Base-by-base conservation (phyloP, 2,797 vertebrate species). In the Ataeniobius toweri region DNA sequence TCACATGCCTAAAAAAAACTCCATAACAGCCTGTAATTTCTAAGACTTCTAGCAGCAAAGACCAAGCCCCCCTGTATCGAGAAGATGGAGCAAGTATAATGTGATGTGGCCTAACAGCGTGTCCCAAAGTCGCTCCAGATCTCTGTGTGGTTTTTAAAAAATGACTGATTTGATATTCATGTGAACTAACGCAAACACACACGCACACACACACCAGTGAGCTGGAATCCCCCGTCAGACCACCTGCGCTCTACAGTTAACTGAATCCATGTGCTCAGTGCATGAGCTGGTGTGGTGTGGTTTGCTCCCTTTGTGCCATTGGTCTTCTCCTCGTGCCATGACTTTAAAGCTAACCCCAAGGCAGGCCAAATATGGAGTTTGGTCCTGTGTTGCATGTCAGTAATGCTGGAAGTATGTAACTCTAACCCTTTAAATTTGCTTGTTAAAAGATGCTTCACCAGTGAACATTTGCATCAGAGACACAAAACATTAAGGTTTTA, bases 231-330 rank as follows among this genome's bases (percentile, higher is more conserved):
- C 93, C 92, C 90, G 86, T 89, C 84, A 86, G 92, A 92, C 92
- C 94, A 92, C 92, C 93, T 93, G 93, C 79, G 67, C 85, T 88
- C 86, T 87, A 83, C 90, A 87, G 92, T 91, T 94, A 94, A 94
- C 94, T 92, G 90, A 94, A 94, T 87, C 91, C 93, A 94, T 94
- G 93, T 93, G 92, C 85, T 87, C 80, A 75, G 26, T 91, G 87
- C 89, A 85, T 84, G 85, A 85, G 84, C 84, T 89, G 82, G 85
- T 86, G 89, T 72, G 39, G 77, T 85, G 92, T 72, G 87, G 89
- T 91, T 85, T 82, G 88, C 63, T 88, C 86, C 83, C 78, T 88
- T 86, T 89, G 87, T 88, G 88, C 83, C 86, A 87, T 77, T 73
- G 79, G 74, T 90, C 81, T 74, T 88, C 82, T 90, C 80, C 84